These are phyloP conservation scores for Eolophus roseicapilla DNA, from an alignment of 2,113 vertebrate genomes.

Conservation along the genomic window DNA sequence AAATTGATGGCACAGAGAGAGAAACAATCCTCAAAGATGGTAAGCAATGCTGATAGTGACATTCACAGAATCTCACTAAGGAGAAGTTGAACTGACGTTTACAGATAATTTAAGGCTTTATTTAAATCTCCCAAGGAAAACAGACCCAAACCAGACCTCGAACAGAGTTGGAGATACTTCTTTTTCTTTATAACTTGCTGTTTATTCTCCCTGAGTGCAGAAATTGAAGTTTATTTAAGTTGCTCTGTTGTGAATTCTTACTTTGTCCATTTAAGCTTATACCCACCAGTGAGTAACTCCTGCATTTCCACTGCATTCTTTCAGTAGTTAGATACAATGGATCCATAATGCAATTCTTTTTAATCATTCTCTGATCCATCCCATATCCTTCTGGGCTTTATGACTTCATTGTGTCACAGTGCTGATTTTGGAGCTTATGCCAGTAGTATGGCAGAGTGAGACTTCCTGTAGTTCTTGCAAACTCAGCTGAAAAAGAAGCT, in stretches of 20 bases:
- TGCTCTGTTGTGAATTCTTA: background rate
- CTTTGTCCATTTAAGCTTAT: background rate
- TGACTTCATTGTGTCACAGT: background rate
- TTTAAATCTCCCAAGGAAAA: background rate
- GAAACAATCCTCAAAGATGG: slow-evolving; percentile 97
- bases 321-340: background rate
- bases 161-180: background rate
- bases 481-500: background rate
- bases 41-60: slow-evolving; percentile 58
- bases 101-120: background rate
- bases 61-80: background rate
- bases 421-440: background rate
- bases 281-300: background rate
- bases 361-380: background rate
- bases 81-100: background rate
- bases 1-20: slow-evolving; percentile 88
- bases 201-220: background rate
- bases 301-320: background rate
- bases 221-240: background rate
- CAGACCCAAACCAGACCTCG: background rate
- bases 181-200: background rate
- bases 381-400: background rate
- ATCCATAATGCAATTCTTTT: background rate
- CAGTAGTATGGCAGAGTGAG: background rate
- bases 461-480: background rate